These are phyloP conservation scores for Sarcophaga variegata DNA, from an alignment of 2,888 invertebrate species.

Conservation along the genomic window DNA sequence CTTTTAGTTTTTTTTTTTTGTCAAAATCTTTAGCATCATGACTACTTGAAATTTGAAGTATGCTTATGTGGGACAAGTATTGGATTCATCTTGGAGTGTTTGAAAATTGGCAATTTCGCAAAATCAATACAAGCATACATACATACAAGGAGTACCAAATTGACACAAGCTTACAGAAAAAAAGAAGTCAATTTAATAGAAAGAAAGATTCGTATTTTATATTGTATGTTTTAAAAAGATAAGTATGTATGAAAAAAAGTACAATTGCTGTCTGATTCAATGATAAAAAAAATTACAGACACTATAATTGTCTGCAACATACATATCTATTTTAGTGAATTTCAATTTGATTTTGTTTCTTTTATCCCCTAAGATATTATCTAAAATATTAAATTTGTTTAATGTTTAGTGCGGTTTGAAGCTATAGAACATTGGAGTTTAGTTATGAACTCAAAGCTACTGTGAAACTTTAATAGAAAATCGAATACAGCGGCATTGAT, in stretches of 20 bases:
- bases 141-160: background rate
- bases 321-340: background rate
- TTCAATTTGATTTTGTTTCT: background rate
- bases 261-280: background rate
- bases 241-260: background rate
- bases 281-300: background rate
- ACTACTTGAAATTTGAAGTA: slow-evolving; percentile 50
- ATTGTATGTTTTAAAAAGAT: too few species aligned
- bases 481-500: too few species aligned
- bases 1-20: background rate
- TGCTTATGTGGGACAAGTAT: slow-evolving; percentile 46
- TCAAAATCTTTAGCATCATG: slow-evolving; percentile 37
- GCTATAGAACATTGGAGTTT: too few species aligned
- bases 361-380: too few species aligned
- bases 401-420: too few species aligned
- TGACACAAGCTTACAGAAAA: background rate
- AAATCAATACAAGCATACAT: slow-evolving; percentile 41
- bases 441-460: too few species aligned
- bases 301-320: background rate
- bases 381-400: too few species aligned
- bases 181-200: background rate
- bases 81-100: slow-evolving; percentile 39
- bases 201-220: background rate
- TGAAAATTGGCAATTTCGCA: slow-evolving; percentile 64
- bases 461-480: too few species aligned